Percentiles rank a stretch among this genome's conserved stretches.
Conservation (phyloP, 2,113 vertebrate species). For the Micronisus gabar region DNA sequence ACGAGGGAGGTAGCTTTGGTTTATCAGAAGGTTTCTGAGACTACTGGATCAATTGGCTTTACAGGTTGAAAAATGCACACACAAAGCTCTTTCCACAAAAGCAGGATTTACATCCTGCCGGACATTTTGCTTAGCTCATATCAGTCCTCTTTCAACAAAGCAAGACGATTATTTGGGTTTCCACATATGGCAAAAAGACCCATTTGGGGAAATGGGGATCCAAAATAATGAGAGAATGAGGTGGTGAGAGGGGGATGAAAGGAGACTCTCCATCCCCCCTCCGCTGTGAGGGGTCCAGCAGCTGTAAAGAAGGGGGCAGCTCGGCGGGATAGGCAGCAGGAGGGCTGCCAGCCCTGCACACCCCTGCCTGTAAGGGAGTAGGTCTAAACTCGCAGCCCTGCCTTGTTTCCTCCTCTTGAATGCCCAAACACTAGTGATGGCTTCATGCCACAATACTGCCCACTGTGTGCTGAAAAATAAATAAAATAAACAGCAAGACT, state of each 20-base stretch:
- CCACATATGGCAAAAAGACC: neutral
- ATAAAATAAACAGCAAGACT: neutral
- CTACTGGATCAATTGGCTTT: neutral
- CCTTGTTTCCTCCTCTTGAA: neutral
- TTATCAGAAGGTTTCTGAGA: neutral
- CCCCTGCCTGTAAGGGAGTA: neutral
- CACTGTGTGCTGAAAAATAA: neutral
- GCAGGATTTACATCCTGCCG: neutral
- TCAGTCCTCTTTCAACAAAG: neutral
- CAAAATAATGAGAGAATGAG: neutral
- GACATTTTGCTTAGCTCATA: neutral
- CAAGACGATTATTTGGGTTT: neutral
- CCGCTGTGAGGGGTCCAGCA: neutral
- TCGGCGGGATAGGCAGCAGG: rapidly evolving
- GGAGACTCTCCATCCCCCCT: neutral
- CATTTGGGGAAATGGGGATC: neutral
- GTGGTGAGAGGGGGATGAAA: neutral
- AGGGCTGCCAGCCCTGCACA: neutral
- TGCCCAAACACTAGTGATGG: neutral
- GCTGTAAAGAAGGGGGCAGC: neutral
- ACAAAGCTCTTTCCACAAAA: neutral
- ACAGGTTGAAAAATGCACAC: neutral
- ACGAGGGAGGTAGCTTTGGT: neutral
- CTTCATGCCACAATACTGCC: neutral
- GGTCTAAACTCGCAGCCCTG: neutral